Base-by-base conservation (phyloP, 2,888 invertebrate genomes). In the Hydraecia micacea region DNA sequence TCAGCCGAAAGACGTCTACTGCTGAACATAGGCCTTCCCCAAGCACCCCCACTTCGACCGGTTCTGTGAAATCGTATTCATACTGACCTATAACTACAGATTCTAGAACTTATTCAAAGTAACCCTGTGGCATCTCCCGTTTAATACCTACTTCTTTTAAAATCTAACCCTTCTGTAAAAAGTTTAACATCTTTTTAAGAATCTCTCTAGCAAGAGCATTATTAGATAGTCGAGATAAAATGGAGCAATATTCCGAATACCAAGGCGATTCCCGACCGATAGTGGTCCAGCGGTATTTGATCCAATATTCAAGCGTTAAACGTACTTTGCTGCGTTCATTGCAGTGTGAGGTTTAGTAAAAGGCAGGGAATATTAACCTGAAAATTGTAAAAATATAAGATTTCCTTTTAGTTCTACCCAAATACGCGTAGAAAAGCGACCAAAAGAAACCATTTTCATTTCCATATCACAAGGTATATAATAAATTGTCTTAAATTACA, bases 241-340 rank as follows among this genome's bases (percentile, higher is more conserved):
- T 85, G 72, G 65, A 73, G 76, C 70, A 77, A 86, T 83, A 80
- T 83, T 83, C 75, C 72, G 73, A 85, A 87, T 87, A 72, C 77
- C 86, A n/a, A 39, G 58, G 76, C 72, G 78, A 78, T 79, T 77
- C 55, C 72, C 76, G 66, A 42, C 76, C 73, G 75, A 75, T 73
- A 75, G 84, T 69, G 87, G 76, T 84, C 76, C 39, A 36, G 75
- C 69, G 78, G 80, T 73, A 85, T 83, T 83, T 85, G 73, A 87
- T 79, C 79, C 77, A 85, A 87, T 87, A 85, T 85, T 75, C 80
- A 76, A 52, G 49, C 75, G 78, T 83, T 85, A 62, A 58, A 68
- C 82, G n/a, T 66, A 69, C 74, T 67, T 67, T 73, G 46, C 63
- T 58, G 67, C 68, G 55, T 68, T 63, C 75, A 69, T 81, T 73